Conservation (phyloP, 2,797 vertebrate species). For the Potorous gilbertii region DNA sequence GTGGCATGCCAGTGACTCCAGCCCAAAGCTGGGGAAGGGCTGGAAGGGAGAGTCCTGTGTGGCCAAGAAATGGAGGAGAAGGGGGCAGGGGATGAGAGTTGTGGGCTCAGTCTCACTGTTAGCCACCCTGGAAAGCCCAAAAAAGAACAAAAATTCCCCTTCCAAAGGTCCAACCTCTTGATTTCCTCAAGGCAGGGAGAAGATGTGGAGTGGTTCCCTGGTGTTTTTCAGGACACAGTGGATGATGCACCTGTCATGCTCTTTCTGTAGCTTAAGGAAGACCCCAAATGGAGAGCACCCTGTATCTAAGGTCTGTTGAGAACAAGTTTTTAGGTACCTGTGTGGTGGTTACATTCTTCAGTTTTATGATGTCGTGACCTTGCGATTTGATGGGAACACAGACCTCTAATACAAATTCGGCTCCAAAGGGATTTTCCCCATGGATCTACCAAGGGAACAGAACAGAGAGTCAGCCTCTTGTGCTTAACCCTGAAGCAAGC, state of each 20-base stretch:
- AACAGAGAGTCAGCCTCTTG: constrained; percentile 10
- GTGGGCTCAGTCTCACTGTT: too few relatives aligned
- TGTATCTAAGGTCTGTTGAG: neutral
- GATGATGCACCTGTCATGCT: neutral
- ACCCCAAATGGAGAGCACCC: neutral
- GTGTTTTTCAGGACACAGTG: constrained; percentile 16
- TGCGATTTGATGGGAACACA: constrained; percentile 72
- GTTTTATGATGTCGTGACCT: constrained; percentile 42
- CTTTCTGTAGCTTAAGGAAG: constrained; percentile 32
- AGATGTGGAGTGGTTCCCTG: neutral
- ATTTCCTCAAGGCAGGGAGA: constrained; percentile 41
- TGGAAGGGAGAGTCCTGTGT: neutral
- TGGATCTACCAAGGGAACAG: constrained; percentile 74
- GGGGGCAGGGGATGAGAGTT: too few relatives aligned
- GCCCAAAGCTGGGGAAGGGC: neutral
- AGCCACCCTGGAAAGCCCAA: constrained; percentile 2
- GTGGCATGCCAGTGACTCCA: neutral
- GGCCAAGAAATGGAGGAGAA: neutral
- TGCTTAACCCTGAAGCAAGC: constrained; percentile 4
- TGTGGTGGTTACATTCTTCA: constrained; percentile 69
- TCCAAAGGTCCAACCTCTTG: constrained; percentile 44
- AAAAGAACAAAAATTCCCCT: constrained; percentile 48
- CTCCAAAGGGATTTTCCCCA: constrained; percentile 77
- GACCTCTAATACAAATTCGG: constrained; percentile 75
- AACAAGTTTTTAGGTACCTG: constrained; percentile 70